Percentiles rank a stretch among this genome's conserved stretches.
phyloP scores from a whole-genome alignment of 2,113 vertebrate genomes.

The Coryphaenoides rupestris region DNA sequence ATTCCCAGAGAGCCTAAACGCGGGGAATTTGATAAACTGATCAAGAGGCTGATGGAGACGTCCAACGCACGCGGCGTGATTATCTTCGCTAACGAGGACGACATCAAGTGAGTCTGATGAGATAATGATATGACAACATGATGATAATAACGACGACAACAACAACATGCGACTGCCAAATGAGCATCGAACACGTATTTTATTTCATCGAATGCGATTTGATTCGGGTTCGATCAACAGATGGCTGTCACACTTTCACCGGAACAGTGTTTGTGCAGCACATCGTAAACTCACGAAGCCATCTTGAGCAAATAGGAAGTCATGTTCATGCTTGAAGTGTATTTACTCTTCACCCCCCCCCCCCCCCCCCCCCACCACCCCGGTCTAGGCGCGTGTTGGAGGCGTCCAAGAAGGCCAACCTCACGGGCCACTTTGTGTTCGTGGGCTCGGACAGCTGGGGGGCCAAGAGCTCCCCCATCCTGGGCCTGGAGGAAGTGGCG shows the following conservation, averaged over 20 bases:
- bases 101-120: constrained; percentile 92
- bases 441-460: constrained; percentile 76
- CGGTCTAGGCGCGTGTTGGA: constrained; percentile 78
- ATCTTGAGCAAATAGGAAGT: too few species aligned
- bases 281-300: too few species aligned
- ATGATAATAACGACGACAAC: too few species aligned
- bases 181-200: background rate
- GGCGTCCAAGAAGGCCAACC: constrained; percentile 78
- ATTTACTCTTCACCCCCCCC: background rate
- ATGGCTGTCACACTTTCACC: too few species aligned
- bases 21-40: constrained; percentile 90
- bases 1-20: constrained; percentile 87
- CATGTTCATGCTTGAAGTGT: background rate
- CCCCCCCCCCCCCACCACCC: background rate
- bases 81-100: constrained; percentile 94
- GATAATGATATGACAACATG: too few species aligned
- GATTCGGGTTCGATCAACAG: too few species aligned
- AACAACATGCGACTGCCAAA: constrained; percentile 84
- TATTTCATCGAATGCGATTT: too few species aligned
- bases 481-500: constrained; percentile 71
- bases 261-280: too few species aligned
- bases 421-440: constrained; percentile 80
- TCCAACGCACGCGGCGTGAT: constrained; percentile 88
- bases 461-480: constrained; percentile 69
- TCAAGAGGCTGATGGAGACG: constrained; percentile 90